Percentiles rank a stretch among this genome's conserved stretches.
phyloP scores from a whole-genome alignment of 2,888 invertebrate genomes.

The Agrenia bidenticulata region DNA sequence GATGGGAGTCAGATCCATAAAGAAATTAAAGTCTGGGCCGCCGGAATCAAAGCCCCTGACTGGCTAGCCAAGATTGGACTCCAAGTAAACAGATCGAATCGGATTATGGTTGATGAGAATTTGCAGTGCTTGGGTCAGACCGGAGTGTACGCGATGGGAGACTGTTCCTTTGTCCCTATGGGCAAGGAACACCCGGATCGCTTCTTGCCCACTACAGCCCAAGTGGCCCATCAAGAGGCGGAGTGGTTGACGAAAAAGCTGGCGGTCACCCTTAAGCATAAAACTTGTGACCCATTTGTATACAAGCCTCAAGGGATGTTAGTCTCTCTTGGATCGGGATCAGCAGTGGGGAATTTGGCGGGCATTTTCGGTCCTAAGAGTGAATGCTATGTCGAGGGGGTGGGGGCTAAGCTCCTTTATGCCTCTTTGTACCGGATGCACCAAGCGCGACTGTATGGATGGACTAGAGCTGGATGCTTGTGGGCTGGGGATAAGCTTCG shows the following conservation, averaged over 20 bases:
- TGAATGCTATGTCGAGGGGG: constrained; percentile 40
- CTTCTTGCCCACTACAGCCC: constrained; percentile 42
- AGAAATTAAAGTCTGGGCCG: constrained; percentile 48
- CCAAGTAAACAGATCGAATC: constrained; percentile 29
- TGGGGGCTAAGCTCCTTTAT: constrained; percentile 39
- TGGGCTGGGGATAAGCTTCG: constrained; percentile 39
- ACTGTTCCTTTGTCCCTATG: constrained; percentile 35
- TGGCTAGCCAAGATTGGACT: constrained; percentile 39
- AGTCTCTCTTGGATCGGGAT: constrained; percentile 35
- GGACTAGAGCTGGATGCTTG: constrained; percentile 27
- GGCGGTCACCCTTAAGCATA: constrained; percentile 24
- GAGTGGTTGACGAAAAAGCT: constrained; percentile 38
- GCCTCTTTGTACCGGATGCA: constrained; percentile 46
- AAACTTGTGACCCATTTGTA: constrained; percentile 26
- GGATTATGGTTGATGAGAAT: constrained; percentile 35
- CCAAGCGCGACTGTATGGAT: constrained; percentile 43
- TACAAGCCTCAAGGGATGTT: constrained; percentile 43
- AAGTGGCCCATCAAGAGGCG: constrained; percentile 47
- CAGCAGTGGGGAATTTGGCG: constrained; percentile 37
- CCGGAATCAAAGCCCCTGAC: constrained; percentile 44
- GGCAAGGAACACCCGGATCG: not conserved
- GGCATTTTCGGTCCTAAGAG: constrained; percentile 32
- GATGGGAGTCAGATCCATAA: constrained; percentile 30
- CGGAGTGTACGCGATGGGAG: constrained; percentile 37
- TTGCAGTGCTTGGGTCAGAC: constrained; percentile 36